phyloP scores from a whole-genome alignment of 1,140 invertebrate genomes.

The Parasteatoda tepidariorum region DNA sequence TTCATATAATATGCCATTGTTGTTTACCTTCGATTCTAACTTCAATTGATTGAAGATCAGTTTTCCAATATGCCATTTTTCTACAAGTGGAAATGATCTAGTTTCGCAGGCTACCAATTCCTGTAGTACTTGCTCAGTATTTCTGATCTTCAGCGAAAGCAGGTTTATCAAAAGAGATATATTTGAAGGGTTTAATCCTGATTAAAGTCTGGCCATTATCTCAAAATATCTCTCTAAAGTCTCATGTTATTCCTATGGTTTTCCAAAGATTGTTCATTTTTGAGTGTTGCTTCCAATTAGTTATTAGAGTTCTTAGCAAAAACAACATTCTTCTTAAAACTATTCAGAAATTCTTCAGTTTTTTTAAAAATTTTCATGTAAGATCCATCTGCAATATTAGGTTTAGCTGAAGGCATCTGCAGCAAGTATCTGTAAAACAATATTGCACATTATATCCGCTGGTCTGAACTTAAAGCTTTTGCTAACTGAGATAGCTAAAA shows the following conservation, averaged over 20 bases:
- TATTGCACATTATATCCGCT: conserved; percentile 29
- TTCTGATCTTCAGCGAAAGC: no score
- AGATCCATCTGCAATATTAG: not conserved
- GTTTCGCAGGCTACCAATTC: no score
- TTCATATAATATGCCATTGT: not conserved
- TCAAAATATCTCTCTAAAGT: no score
- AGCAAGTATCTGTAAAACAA: conserved; percentile 56
- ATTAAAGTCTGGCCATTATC: no score
- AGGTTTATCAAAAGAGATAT: no score
- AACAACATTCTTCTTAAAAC: not conserved
- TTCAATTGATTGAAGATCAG: no score
- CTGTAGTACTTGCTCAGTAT: no score
- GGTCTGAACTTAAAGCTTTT: not conserved
- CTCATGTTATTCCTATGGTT: not conserved
- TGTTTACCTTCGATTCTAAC: not conserved
- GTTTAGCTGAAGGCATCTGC: conserved; percentile 26
- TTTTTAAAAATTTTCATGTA: no score
- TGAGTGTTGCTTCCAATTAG: not conserved
- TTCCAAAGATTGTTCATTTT: not conserved
- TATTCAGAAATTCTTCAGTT: no score
- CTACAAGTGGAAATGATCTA: no score
- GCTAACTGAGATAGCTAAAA: not conserved
- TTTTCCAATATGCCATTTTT: no score
- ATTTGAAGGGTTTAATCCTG: no score
- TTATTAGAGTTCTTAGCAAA: not conserved